Evolutionary conservation across 2,888 invertebrate genomes (phyloP), one percentile per base, ranked within the genome.

Genomic region (Cerceris rybyensis): DNA sequence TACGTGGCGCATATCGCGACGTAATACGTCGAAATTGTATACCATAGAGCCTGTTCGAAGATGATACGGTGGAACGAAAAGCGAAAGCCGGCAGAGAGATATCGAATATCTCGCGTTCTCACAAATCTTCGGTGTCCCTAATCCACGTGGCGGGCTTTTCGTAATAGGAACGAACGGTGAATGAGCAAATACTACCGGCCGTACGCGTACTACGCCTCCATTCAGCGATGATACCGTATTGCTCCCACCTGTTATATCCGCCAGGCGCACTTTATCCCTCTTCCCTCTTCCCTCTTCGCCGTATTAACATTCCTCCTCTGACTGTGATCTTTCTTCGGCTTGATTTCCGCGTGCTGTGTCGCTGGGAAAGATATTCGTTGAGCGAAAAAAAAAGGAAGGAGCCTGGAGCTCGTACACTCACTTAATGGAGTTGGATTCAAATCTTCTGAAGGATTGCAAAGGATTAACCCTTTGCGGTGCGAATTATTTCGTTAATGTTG

Each of bases 81-180:
- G 79, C 71, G 70, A 81, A 70, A 78, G 75, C 68, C 39, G 39
- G 74, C 14, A 13, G 60, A 14, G 61, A 14, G 75, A 77, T 82
- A 79, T 84, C 81, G 78, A 81, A 70, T 83, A 67, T 80, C 80
- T 78, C 70, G 57, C 55, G 80, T 82, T 83, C 83, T 79, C 83
- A 82, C 83, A 85, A 83, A 85, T 85, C 83, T 85, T 80, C 73
- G 67, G 75, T 83, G 81, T 85, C 80, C 69, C 73, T 75, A 76
- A 81, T 82, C 82, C 70, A 60, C 70, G 67, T 39, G 78, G 46
- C 46, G 41, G 43, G 57, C 28, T 39, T 69, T 49, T 67, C 69
- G 65, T 57, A 55, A 80, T 75, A 75, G 76, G 65, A 63, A 76
- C 63, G 72, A 83, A 39, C 8, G 0, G 74, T 83, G 87, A 87